Base-by-base conservation (phyloP, 2,113 vertebrate genomes). In the Chaenogobius annularis region DNA sequence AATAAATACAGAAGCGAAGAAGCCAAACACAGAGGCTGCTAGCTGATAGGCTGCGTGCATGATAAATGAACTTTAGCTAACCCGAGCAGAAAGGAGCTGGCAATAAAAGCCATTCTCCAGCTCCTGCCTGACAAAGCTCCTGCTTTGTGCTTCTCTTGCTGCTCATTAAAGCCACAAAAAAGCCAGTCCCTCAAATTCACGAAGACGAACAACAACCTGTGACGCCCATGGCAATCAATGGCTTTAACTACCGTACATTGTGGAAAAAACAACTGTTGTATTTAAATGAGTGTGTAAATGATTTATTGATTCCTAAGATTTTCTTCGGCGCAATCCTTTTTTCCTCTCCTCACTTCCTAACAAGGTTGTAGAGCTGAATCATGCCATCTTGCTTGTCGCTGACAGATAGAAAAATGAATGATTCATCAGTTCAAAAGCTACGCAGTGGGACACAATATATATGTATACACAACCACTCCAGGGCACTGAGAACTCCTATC, bases 371-470 rank as follows among this genome's bases (percentile, higher is more conserved):
- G 78, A 89, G 50, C 47, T 88, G 81, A 74, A 89, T 86, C 86
- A 80, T 85, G 79, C 69, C 74, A 2, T 74, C 79, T 76, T 91
- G 84, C 73, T 86, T 84, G 74, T 79, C 52, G 65, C 80, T 90
- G 77, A 77, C 44, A 43, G 62, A 69, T 62, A 68, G 67, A 88
- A 68, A 86, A 77, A 88, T 55, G 76, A 73, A 58, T 12, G 46
- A 31, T 52, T 87, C 22, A 80, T 73, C 50, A 54, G 50, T 54
- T 68, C 62, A 73, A 79, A 58, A 48, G 62, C 43, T 79, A 52
- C 12, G 48, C 68, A 73, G 63, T 70, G 73, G 70, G 78, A 70
- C 37, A 54, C 1, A 47, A 47, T 74, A 69, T 40, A 65, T 79
- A 79, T 74, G 72, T 82, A 4, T 31, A 31, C 26, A 31, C 26